These are phyloP conservation scores for Formica aserva DNA, from an alignment of 2,888 invertebrate species.

Conservation along the genomic window DNA sequence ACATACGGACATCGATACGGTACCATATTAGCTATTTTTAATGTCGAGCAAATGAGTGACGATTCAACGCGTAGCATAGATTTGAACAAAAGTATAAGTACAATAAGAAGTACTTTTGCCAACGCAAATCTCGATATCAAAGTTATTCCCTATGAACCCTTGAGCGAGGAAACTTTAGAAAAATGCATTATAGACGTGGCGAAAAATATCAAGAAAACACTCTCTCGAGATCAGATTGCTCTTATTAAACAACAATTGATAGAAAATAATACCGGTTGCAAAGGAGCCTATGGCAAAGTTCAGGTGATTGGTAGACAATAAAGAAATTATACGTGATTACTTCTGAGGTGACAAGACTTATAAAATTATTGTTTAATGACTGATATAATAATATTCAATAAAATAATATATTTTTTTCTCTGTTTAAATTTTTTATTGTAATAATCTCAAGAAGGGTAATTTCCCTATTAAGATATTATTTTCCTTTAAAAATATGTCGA, in stretches of 20 bases:
- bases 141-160: conserved; percentile 72
- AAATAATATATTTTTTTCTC: not conserved
- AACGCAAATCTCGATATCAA: conserved; percentile 59
- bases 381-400: not conserved
- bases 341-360: not conserved
- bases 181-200: conserved; percentile 79
- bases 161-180: conserved; percentile 74
- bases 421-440: not conserved
- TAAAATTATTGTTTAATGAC: not conserved
- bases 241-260: conserved; percentile 74
- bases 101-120: conserved; percentile 66
- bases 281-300: conserved; percentile 82
- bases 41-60: conserved; percentile 73
- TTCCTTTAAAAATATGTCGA: not conserved
- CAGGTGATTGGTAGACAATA: conserved; percentile 59
- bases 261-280: conserved; percentile 79
- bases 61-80: conserved; percentile 69
- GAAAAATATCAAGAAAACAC: conserved; percentile 63
- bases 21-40: conserved; percentile 77
- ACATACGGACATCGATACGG: conserved; percentile 69
- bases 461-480: not conserved
- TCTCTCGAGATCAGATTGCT: conserved; percentile 71
- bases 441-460: not conserved
- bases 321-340: not conserved
- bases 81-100: conserved; percentile 64